Evolutionary conservation across 2,888 invertebrate genomes (phyloP), one percentile per base, ranked within the genome.

Genomic region (Lycophotia porphyrea): DNA sequence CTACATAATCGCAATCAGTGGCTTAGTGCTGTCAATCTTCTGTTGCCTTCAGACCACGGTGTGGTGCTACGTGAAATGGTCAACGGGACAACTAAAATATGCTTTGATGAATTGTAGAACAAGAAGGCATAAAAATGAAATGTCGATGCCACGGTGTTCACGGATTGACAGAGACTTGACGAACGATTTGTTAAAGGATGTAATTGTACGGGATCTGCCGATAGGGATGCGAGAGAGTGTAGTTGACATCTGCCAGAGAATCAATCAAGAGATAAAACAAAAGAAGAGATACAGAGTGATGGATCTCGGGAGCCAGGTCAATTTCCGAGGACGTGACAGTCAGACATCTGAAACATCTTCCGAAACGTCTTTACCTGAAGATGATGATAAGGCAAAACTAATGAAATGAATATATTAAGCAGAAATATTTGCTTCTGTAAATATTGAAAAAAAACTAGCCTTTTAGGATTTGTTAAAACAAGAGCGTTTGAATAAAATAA

Each of bases 151-250:
- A 15, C 5, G 77, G 80, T 58, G 64, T 31, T 87, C 87, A 5
- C 60, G 24, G 5, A 81, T 90, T 1, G 89, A 91, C 44, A 88
- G 82, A 71, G 89, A 93, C 5, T 84, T 93, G 2, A 91, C 89
- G 15, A 91, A 93, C 80, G 85, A 87, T 24, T 87, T 95, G 60
- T 78, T 95, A n/a, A 92, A 88, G 36, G 93, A 95, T 66, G 93
- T 95, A 0, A 91, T 95, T 39, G 88, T 92, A 0, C 92, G 91
- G 63, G 92, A 94, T 71, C 85, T 95, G 71, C 95, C 95, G 2
- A 67, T 95, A 34, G 94, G 94, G 69, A 73, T 95, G 63, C 90
- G 93, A 58, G 89, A 90, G 5, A 94, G 93, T 78, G 83, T 90
- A 2, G 90, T 93, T 5, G 90, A 93, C 44, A 87, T 94, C 34